Base-by-base conservation (phyloP, 2,113 vertebrate species). In the Atherinomorus stipes region DNA sequence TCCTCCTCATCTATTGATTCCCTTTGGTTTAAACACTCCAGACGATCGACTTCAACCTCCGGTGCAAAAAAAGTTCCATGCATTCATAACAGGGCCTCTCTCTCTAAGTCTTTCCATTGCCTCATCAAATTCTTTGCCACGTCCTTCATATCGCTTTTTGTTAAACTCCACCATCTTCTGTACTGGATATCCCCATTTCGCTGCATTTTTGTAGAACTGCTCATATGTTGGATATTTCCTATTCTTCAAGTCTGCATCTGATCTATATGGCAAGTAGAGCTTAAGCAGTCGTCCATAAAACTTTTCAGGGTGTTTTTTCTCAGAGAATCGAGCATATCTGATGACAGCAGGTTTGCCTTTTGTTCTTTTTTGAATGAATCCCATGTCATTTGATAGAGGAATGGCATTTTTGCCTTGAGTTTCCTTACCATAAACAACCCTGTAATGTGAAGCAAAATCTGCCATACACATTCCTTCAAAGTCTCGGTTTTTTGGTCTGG, bases 401-500 rank as follows among this genome's bases (percentile, higher is more conserved):
- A 37, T 64, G 0, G 23, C 13, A 34, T 64, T 37, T 34, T 22
- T 8, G 0, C 45, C 28, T 2, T 50, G 26, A 37, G 22, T 34
- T 64, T 64, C 45, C 0, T 0, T 0, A 6, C 44, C 12, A 15
- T 51, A 64, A 1, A 64, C 19, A 22, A 64, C 28, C 45, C 45
- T 21, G 28, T 64, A 64, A 4, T 64, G 12, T 21, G 26, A 50
- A 8, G 1, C 62, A 51, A 64, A 64, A 15, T 64, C 61, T 21
- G 1, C 61, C 12, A 50, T 5, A 38, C 26, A 50, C 28, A 64
- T 50, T 6, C 19, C 11, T 50, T 64, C 18, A 10, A 64, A 51
- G 0, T 50, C 19, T 0, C 2, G 11, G 1, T 8, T 52, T 23
- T 0, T 4, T 0, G 49, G 63, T 19, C 63, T 38, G 21, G 50